Evolutionary conservation across 2,797 vertebrate genomes (phyloP), one percentile per base, ranked within the genome.

Genomic region (Alosa sapidissima): DNA sequence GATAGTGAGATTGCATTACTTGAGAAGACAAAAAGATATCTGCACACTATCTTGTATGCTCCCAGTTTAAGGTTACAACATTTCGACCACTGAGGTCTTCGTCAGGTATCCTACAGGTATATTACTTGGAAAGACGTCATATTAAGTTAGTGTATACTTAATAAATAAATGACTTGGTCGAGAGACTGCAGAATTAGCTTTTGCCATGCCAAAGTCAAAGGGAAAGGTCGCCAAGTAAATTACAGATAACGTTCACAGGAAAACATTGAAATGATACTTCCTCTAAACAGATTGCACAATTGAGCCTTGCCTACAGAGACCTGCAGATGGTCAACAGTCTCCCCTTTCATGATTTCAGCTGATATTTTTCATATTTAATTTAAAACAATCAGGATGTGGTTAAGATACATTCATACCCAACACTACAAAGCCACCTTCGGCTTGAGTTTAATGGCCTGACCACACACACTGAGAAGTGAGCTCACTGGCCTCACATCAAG

Each of bases 241-340:
- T 33, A 72, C 68, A 72, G 68, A 72, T 72, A 72, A 72, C 33
- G 41, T 78, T 78, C 72, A 78, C 72, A 78, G 72, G 72, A 78
- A 78, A 47, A 47, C 5, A 3, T 0, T 45, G 72, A 78, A 47
- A 47, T 47, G 14, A 78, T 78, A 78, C 72, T 78, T 78, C 72
- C 72, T 78, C 36, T 47, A 78, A 78, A 47, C 41, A 21, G 41
- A 19, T 0, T 5, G 5, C 72, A 78, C 72, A 78, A 45, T 78
- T 14, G 1, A 62, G 58, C 72, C 21, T 47, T 41, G 72, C 16
- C 68, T 45, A 2, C 68, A 75, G 68, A 75, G 41, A 78, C 36
- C 72, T 78, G 41, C 41, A 21, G 1, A 21, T 21, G 19, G 4
- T 47, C 6, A 2, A 14, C 10, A 36, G 28, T 72, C 65, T 78